Evolutionary conservation across 1,140 invertebrate species (phyloP).

Genomic region (Phymastichus coffea): DNA sequence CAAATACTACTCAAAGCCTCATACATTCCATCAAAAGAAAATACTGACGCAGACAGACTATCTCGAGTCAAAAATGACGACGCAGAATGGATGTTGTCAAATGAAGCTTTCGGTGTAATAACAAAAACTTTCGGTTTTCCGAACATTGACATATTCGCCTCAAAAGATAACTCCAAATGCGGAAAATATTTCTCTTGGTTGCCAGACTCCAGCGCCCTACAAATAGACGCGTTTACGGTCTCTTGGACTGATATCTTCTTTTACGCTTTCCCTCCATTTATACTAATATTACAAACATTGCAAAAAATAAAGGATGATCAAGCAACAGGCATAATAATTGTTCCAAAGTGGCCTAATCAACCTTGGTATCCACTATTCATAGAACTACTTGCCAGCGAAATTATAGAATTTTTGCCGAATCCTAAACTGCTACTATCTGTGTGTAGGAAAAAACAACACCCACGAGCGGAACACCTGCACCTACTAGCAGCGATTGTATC

Average conservation of each 20-base stretch:
- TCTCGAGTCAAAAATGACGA: slow-evolving; percentile 32
- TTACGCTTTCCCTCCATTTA: slow-evolving; percentile 26
- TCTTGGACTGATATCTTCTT: slow-evolving; percentile 7
- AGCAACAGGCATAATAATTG: slow-evolving; percentile 27
- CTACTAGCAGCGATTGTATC: slow-evolving; percentile 32
- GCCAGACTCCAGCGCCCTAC: slow-evolving; percentile 22
- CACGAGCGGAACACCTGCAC: neutral
- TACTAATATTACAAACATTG: neutral
- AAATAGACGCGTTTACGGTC: slow-evolving; percentile 30
- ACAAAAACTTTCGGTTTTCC: slow-evolving; percentile 32
- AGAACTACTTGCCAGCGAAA: slow-evolving; percentile 5
- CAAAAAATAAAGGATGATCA: slow-evolving; percentile 27
- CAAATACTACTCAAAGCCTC: slow-evolving; percentile 21
- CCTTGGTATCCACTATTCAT: slow-evolving; percentile 20
- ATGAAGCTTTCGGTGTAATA: slow-evolving; percentile 19
- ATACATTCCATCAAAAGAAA: slow-evolving; percentile 30
- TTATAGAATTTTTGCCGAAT: slow-evolving; percentile 24
- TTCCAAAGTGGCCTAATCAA: slow-evolving; percentile 27
- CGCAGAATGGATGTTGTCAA: slow-evolving; percentile 26
- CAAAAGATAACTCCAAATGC: slow-evolving; percentile 32
- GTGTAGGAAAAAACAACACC: slow-evolving; percentile 20
- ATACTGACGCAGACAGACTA: slow-evolving; percentile 30
- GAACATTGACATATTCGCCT: slow-evolving; percentile 36
- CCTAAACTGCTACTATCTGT: slow-evolving; percentile 25
- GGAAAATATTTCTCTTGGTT: slow-evolving; percentile 32